These are phyloP conservation scores for Sycophila texana DNA, from an alignment of 2,888 invertebrate genomes.

Conservation along the genomic window DNA sequence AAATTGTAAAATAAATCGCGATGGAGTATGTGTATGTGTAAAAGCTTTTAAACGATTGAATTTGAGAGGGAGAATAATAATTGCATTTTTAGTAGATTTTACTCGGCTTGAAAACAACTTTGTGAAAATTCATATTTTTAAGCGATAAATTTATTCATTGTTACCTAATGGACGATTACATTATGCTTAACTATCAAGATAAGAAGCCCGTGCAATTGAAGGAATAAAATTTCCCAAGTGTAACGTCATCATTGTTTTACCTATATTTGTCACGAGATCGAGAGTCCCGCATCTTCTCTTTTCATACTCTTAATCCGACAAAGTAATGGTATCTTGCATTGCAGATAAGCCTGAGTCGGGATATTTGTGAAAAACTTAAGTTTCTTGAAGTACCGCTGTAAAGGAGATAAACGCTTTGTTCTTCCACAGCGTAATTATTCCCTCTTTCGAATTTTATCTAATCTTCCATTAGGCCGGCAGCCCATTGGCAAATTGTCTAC, in stretches of 20 bases:
- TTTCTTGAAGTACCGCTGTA: not conserved
- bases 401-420: not conserved
- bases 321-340: conserved; percentile 29
- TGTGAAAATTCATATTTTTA: not conserved
- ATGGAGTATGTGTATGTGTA: not conserved
- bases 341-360: conserved; percentile 16
- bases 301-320: conserved; percentile 11
- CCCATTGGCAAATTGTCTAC: too few species aligned
- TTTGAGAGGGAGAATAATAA: too few species aligned
- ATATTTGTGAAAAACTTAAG: conserved; percentile 15
- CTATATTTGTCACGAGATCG: conserved; percentile 31
- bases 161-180: not conserved
- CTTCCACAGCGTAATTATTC: not conserved
- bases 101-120: not conserved
- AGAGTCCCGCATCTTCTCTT: not conserved
- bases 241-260: conserved; percentile 33
- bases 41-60: not conserved
- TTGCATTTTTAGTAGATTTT: not conserved
- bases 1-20: too few species aligned
- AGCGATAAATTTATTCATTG: conserved; percentile 1
- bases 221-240: conserved; percentile 31
- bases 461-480: not conserved
- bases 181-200: conserved; percentile 11
- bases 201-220: conserved; percentile 27
- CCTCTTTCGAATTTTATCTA: conserved; percentile 10